These are phyloP conservation scores for Drosophila barbarae DNA, from an alignment of 2,888 invertebrate species.

Conservation along the genomic window DNA sequence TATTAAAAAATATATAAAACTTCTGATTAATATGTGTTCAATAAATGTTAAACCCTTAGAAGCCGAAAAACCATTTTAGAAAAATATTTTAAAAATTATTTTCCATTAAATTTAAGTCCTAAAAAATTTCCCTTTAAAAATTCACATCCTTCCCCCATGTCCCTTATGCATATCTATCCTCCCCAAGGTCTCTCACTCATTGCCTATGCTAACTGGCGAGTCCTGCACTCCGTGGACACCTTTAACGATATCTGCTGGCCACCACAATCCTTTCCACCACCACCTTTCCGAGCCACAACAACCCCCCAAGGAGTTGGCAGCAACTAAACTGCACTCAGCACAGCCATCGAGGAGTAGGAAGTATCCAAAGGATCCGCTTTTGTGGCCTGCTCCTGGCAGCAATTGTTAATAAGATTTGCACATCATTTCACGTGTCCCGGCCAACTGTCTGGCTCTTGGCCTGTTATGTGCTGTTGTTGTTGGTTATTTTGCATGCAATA, in stretches of 20 bases:
- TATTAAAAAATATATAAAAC: too few relatives aligned
- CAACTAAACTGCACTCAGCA: conserved; percentile 37
- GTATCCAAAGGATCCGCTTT: conserved; percentile 24
- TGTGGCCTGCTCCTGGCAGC: conserved; percentile 61
- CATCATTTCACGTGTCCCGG: conserved; percentile 71
- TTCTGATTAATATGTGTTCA: background rate
- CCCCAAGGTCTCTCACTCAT: background rate
- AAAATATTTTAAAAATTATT: too few relatives aligned
- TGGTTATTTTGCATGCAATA: conserved; percentile 65
- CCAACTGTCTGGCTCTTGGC: conserved; percentile 51
- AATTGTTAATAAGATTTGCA: conserved; percentile 74
- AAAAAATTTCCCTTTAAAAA: background rate
- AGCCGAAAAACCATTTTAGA: too few relatives aligned
- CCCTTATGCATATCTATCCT: too few relatives aligned
- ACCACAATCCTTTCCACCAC: background rate
- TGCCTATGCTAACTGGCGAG: conserved; percentile 12
- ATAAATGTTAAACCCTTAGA: background rate
- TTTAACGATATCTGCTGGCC: conserved; percentile 12
- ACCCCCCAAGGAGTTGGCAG: conserved; percentile 29
- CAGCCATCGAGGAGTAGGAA: conserved; percentile 8
- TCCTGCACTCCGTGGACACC: conserved; percentile 9
- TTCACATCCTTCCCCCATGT: background rate
- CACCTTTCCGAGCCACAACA: conserved; percentile 19
- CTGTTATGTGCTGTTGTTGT: conserved; percentile 12
- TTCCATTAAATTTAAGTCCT: background rate